Conservation (phyloP, 2,888 invertebrate species). For the Eupithecia abbreviata region DNA sequence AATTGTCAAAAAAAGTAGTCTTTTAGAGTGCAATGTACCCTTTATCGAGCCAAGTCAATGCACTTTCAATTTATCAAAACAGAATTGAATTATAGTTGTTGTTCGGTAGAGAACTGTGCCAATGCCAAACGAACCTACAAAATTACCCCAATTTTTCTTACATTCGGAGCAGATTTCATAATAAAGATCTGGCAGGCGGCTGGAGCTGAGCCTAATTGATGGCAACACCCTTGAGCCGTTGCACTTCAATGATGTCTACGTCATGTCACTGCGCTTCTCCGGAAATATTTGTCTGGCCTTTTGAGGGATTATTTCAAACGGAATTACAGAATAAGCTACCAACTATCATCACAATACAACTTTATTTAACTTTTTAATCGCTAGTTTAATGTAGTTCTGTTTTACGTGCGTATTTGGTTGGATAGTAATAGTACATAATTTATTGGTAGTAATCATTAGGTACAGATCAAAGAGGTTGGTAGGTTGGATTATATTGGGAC, state of each 20-base stretch:
- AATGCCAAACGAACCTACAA: slow-evolving; percentile 23
- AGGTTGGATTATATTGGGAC: not conserved
- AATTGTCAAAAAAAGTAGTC: not conserved
- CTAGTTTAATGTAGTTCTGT: not conserved
- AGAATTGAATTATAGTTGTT: slow-evolving; percentile 26
- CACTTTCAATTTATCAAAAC: slow-evolving; percentile 18
- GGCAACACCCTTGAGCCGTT: slow-evolving; percentile 27
- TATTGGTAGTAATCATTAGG: too few species aligned
- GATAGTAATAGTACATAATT: too few species aligned
- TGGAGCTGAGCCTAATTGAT: slow-evolving; percentile 35
- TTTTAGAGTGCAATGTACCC: slow-evolving; percentile 18
- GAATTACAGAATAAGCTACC: not conserved
- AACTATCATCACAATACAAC: not conserved
- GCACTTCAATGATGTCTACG: slow-evolving; percentile 19
- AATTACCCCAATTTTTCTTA: slow-evolving; percentile 16
- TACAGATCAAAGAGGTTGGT: too few species aligned
- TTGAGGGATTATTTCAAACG: slow-evolving; percentile 2
- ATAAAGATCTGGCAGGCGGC: slow-evolving; percentile 24
- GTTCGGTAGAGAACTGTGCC: slow-evolving; percentile 15
- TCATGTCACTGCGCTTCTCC: slow-evolving; percentile 21
- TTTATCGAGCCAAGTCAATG: not conserved
- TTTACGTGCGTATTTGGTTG: not conserved
- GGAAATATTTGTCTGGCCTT: slow-evolving; percentile 19
- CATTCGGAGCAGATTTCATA: slow-evolving; percentile 14
- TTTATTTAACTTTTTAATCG: not conserved